phyloP scores from a whole-genome alignment of 2,888 invertebrate species.

The Syrphus vitripennis region DNA sequence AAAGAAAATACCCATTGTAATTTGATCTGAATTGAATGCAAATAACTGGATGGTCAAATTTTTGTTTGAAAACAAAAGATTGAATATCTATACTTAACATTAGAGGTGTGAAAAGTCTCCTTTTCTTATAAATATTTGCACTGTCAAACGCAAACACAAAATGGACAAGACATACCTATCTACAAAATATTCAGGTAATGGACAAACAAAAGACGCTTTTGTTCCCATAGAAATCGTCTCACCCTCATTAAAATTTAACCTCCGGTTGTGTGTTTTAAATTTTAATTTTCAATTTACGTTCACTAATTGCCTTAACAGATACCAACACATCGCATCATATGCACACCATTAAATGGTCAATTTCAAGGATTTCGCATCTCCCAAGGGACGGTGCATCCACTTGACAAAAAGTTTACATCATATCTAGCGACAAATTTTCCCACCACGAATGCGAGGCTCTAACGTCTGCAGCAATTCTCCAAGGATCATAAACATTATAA shows the following conservation, averaged over 20 bases:
- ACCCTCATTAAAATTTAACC: slow-evolving; percentile 44
- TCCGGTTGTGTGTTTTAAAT: not conserved
- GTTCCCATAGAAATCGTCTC: slow-evolving; percentile 26
- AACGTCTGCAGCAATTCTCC: slow-evolving; percentile 78
- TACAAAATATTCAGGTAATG: not conserved
- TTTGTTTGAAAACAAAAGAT: slow-evolving; percentile 14
- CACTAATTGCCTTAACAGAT: slow-evolving; percentile 42
- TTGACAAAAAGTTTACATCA: slow-evolving; percentile 44
- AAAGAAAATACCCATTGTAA: slow-evolving; percentile 6
- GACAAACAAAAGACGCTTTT: not conserved
- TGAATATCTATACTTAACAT: slow-evolving; percentile 27
- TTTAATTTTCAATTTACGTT: slow-evolving; percentile 1
- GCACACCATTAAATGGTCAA: slow-evolving; percentile 78
- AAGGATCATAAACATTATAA: slow-evolving; percentile 74
- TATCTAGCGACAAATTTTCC: slow-evolving; percentile 27
- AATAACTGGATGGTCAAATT: slow-evolving; percentile 22
- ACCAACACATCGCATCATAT: slow-evolving; percentile 22
- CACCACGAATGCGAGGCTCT: slow-evolving; percentile 19
- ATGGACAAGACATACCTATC: not conserved
- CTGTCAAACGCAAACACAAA: not conserved
- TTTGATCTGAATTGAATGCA: slow-evolving; percentile 34
- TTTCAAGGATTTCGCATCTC: slow-evolving; percentile 77
- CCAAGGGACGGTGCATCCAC: slow-evolving; percentile 45
- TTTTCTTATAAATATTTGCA: slow-evolving; percentile 58
- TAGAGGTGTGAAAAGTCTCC: slow-evolving; percentile 59